These are phyloP conservation scores for Malacoraja senta DNA, from an alignment of 2,797 vertebrate genomes.

Conservation along the genomic window DNA sequence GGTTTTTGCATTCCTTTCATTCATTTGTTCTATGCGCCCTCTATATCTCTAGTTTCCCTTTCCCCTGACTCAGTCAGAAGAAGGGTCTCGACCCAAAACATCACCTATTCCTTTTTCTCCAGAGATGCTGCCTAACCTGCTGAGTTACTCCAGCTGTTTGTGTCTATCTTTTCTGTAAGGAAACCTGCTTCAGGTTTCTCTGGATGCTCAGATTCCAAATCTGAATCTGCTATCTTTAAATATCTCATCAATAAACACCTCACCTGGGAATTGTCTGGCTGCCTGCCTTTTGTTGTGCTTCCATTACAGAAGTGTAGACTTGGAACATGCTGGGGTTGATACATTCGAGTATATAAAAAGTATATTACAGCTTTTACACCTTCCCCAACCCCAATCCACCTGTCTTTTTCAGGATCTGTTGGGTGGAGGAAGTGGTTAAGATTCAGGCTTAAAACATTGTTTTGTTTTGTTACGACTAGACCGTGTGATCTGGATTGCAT, in stretches of 20 bases:
- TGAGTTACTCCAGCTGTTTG: too few relatives aligned
- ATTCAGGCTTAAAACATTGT: neutral
- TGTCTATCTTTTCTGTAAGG: neutral
- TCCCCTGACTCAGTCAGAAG: too few relatives aligned
- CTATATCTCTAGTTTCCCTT: too few relatives aligned
- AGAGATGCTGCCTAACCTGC: too few relatives aligned
- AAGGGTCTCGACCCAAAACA: too few relatives aligned
- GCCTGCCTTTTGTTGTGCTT: too few relatives aligned
- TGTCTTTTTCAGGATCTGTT: neutral
- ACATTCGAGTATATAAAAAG: neutral
- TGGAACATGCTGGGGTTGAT: neutral
- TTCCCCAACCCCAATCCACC: neutral
- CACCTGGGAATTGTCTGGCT: neutral
- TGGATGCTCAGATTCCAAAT: neutral
- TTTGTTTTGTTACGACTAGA: neutral
- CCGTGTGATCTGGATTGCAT: neutral
- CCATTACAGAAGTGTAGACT: neutral
- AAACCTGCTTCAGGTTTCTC: neutral
- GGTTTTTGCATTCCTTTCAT: too few relatives aligned
- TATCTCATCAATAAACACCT: neutral
- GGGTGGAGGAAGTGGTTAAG: neutral
- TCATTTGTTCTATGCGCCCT: too few relatives aligned
- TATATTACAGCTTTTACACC: neutral
- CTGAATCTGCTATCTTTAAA: neutral
- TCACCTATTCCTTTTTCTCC: too few relatives aligned